phyloP scores from a whole-genome alignment of 2,113 vertebrate species.

The Choloepus hoffmanni region DNA sequence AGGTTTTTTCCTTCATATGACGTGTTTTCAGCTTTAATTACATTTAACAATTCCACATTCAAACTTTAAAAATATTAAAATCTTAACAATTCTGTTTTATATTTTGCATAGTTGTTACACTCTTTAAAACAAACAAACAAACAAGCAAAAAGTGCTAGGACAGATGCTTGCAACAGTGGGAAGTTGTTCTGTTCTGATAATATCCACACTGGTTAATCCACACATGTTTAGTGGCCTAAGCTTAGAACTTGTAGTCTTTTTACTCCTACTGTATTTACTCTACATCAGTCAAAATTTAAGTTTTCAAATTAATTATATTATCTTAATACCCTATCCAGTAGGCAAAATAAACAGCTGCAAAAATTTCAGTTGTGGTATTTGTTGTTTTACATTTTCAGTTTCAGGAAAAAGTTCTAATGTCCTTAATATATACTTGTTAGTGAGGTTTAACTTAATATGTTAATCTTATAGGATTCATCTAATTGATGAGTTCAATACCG shows the following conservation, averaged over 20 bases:
- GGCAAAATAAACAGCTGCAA: not conserved
- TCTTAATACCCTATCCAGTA: not conserved
- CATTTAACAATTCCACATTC: not conserved
- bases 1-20: not conserved
- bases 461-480: conserved; percentile 92
- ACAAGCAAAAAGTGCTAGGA: not conserved
- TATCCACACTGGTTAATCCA: not conserved
- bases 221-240: not conserved
- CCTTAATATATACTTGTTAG: not conserved
- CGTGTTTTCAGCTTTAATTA: conserved; percentile 5
- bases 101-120: not conserved
- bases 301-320: not conserved
- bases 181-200: not conserved
- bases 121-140: not conserved
- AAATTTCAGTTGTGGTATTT: not conserved
- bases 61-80: not conserved
- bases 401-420: not conserved
- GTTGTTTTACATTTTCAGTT: not conserved
- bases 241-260: not conserved
- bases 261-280: not conserved
- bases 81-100: not conserved
- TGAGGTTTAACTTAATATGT: conserved; percentile 49
- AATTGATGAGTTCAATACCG: conserved; percentile 96
- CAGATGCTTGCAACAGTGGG: not conserved
- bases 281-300: not conserved